A percentile compares a stretch with the other conserved stretches of the same genome.
phyloP scores from a whole-genome alignment of 2,888 invertebrate species.

The Mythimna impura region DNA sequence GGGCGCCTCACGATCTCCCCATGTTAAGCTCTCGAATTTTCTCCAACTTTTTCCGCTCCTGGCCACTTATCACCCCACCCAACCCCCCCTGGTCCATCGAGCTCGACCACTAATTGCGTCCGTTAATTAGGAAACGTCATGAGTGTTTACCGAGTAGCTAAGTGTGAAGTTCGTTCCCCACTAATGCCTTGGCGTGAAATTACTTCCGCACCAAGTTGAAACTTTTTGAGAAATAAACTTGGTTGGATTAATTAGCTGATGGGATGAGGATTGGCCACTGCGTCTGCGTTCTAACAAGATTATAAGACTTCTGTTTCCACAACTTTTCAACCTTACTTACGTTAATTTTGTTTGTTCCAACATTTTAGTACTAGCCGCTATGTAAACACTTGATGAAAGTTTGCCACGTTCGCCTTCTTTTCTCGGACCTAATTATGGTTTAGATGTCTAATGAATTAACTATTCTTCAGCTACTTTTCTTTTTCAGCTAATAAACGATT shows the following conservation, averaged over 20 bases:
- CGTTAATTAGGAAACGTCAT: slow-evolving; percentile 91
- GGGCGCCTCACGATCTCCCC: slow-evolving; percentile 74
- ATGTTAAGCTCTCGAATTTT: slow-evolving; percentile 86
- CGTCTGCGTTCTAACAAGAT: slow-evolving; percentile 88
- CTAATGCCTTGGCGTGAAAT: slow-evolving; percentile 88
- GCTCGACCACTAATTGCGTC: slow-evolving; percentile 90
- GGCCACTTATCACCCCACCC: slow-evolving; percentile 85
- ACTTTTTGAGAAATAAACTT: slow-evolving; percentile 90
- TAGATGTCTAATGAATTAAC: slow-evolving; percentile 42
- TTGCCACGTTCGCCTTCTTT: slow-evolving; percentile 48
- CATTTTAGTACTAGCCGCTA: slow-evolving; percentile 69
- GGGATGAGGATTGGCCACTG: slow-evolving; percentile 87
- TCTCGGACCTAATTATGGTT: slow-evolving; percentile 57
- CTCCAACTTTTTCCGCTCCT: slow-evolving; percentile 87
- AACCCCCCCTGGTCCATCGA: slow-evolving; percentile 80
- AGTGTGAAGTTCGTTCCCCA: slow-evolving; percentile 89
- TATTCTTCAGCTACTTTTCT: slow-evolving; percentile 31
- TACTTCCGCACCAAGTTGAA: slow-evolving; percentile 87
- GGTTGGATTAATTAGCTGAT: slow-evolving; percentile 90
- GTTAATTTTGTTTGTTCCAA: slow-evolving; percentile 86
- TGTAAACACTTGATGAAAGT: slow-evolving; percentile 63
- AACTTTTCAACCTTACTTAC: slow-evolving; percentile 87
- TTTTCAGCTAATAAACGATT: slow-evolving; percentile 43
- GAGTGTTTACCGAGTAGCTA: slow-evolving; percentile 90
- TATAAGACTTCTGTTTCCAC: slow-evolving; percentile 88